Evolutionary conservation across 2,797 vertebrate species (phyloP), one percentile per base, ranked within the genome.

Genomic region (Xenopus petersii): DNA sequence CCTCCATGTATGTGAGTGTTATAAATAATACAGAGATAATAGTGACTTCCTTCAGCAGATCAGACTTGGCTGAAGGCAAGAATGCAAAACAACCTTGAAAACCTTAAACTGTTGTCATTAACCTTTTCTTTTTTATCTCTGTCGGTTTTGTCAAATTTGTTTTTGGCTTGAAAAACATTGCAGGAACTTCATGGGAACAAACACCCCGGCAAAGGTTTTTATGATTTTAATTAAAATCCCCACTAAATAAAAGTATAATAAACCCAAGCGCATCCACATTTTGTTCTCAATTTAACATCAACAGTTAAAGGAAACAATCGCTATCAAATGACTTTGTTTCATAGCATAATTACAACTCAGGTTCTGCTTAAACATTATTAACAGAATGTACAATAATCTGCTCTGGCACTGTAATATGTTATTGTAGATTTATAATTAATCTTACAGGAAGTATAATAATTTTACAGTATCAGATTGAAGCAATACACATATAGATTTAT

Each of bases 401-500:
- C 91, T 92, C 91, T 94, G 95, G 94, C 95, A 96, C 91, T 88
- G 92, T 96, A 96, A 96, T 98, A 94, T 96, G 95, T 97, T 98
- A 96, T 94, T 93, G 92, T 89, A 91, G 95, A 93, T 92, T 93
- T 95, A 93, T 96, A 96, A 98, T 98, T 98, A 98, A 98, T 98
- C 96, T 96, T 95, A 96, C 95, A 96, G 93, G 92, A 94, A 95
- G 93, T 92, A 94, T 95, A 97, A 97, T 96, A 96, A 93, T 95
- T 96, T 96, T 94, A 95, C 93, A 94, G 95, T 96, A 98, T 96
- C 95, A 95, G 95, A 98, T 96, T 93, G 91, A 93, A 91, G 92
- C 93, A 96, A 97, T 95, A 96, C 94, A 95, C 92, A 95, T 97
- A 95, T 96, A 97, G 95, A 98, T 97, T 97, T 97, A 98, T 96